phyloP scores from a whole-genome alignment of 2,888 invertebrate species.

The Nysson spinosus region DNA sequence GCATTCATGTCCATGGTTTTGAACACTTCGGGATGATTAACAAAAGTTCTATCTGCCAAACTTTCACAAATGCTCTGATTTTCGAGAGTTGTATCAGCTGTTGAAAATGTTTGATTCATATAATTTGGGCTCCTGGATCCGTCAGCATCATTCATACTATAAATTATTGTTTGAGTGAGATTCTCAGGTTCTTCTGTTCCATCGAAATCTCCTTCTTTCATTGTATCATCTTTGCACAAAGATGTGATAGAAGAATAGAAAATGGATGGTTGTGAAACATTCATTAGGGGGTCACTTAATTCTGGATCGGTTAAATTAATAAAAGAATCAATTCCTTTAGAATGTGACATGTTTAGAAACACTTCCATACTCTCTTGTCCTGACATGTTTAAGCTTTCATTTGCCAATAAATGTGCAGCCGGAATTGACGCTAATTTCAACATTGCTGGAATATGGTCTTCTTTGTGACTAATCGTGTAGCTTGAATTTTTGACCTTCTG shows the following conservation, averaged over 20 bases:
- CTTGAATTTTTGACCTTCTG: slow-evolving; percentile 35
- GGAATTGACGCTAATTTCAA: slow-evolving; percentile 53
- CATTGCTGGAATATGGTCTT: slow-evolving; percentile 65
- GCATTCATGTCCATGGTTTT: slow-evolving; percentile 28
- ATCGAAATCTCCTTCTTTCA: slow-evolving; percentile 1
- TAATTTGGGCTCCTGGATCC: not conserved
- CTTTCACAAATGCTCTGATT: slow-evolving; percentile 25
- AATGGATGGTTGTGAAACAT: slow-evolving; percentile 70
- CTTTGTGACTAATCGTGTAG: slow-evolving; percentile 12
- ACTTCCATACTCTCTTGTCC: slow-evolving; percentile 73
- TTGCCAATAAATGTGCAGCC: slow-evolving; percentile 4
- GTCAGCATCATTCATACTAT: not conserved
- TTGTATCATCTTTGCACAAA: slow-evolving; percentile 27
- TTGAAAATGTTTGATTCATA: slow-evolving; percentile 42
- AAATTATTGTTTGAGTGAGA: not conserved
- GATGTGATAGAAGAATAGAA: slow-evolving; percentile 64
- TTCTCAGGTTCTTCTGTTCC: slow-evolving; percentile 10
- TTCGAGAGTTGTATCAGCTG: slow-evolving; percentile 14
- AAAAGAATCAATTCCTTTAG: slow-evolving; percentile 72
- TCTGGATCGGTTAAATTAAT: slow-evolving; percentile 71
- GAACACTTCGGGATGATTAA: slow-evolving; percentile 1
- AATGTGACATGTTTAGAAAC: slow-evolving; percentile 69
- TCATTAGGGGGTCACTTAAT: slow-evolving; percentile 68
- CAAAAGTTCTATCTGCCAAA: slow-evolving; percentile 33
- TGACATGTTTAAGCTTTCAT: slow-evolving; percentile 44